These are phyloP conservation scores for Crocallis elinguaria DNA, from an alignment of 2,888 invertebrate species.

Conservation along the genomic window DNA sequence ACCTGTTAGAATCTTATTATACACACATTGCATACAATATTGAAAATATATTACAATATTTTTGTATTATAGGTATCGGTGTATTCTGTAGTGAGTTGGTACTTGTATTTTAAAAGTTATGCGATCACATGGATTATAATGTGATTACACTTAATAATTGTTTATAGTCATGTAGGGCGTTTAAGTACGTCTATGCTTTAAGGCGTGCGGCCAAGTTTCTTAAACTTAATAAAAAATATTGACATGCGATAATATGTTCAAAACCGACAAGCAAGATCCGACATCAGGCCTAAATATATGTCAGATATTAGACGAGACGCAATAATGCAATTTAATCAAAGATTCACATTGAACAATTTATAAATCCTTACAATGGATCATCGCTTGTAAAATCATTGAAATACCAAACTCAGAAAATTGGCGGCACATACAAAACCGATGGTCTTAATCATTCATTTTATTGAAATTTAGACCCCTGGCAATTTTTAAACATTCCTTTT, in stretches of 20 bases:
- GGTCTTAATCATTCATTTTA: slow-evolving; percentile 16
- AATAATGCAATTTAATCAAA: neutral
- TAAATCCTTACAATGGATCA: neutral
- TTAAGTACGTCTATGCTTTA: slow-evolving; percentile 63
- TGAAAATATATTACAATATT: slow-evolving; percentile 72
- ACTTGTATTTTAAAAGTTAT: slow-evolving; percentile 69
- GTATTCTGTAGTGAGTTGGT: slow-evolving; percentile 80
- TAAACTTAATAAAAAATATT: slow-evolving; percentile 29
- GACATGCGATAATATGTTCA: slow-evolving; percentile 27
- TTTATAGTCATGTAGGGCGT: slow-evolving; percentile 56
- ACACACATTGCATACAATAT: slow-evolving; percentile 75
- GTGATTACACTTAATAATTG: slow-evolving; percentile 61
- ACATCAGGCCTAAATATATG: slow-evolving; percentile 25
- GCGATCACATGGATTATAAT: slow-evolving; percentile 60
- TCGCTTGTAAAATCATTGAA: slow-evolving; percentile 21
- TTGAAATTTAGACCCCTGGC: slow-evolving; percentile 23
- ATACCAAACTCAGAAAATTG: slow-evolving; percentile 43
- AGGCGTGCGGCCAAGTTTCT: slow-evolving; percentile 75
- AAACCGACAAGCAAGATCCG: slow-evolving; percentile 13
- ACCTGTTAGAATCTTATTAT: slow-evolving; percentile 67
- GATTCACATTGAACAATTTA: neutral
- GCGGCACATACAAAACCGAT: slow-evolving; percentile 44
- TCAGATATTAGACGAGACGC: slow-evolving; percentile 3
- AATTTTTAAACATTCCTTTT: slow-evolving; percentile 68
- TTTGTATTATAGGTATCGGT: slow-evolving; percentile 81